These are phyloP conservation scores for Fundulus diaphanus DNA, from an alignment of 2,797 vertebrate genomes.

Conservation along the genomic window DNA sequence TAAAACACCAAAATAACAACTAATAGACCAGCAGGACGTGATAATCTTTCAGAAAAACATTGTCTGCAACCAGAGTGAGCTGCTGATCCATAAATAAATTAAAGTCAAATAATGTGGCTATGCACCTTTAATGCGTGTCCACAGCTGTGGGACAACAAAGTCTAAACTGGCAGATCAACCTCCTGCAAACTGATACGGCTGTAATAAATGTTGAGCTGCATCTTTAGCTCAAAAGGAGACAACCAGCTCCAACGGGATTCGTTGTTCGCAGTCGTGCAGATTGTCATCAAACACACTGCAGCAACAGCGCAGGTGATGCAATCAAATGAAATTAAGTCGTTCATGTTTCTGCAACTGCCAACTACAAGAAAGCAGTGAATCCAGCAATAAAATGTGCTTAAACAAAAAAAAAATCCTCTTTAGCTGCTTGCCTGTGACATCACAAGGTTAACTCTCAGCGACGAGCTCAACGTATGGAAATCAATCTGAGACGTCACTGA, in stretches of 20 bases:
- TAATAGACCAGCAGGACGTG: too few species aligned
- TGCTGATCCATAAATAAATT: too few species aligned
- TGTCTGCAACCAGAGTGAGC: too few species aligned
- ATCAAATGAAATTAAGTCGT: not conserved
- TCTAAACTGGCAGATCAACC: not conserved
- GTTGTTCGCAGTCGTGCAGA: not conserved
- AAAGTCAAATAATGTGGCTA: too few species aligned
- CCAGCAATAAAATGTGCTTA: not conserved
- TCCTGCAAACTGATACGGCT: not conserved
- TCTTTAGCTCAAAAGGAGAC: not conserved
- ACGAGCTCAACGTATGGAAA: not conserved
- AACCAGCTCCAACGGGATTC: not conserved
- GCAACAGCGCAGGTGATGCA: not conserved
- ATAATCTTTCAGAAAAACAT: too few species aligned
- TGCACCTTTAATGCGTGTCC: not conserved
- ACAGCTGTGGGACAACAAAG: not conserved
- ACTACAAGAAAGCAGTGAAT: not conserved
- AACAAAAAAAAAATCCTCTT: not conserved
- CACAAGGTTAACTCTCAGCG: too few species aligned
- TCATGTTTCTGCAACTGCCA: not conserved
- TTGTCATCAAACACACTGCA: not conserved
- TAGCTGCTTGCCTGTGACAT: not conserved
- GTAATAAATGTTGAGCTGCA: not conserved
- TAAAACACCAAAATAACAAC: too few species aligned
- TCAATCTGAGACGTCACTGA: too few species aligned